phyloP scores from a whole-genome alignment of 2,113 vertebrate genomes.

The Mugil cephalus region DNA sequence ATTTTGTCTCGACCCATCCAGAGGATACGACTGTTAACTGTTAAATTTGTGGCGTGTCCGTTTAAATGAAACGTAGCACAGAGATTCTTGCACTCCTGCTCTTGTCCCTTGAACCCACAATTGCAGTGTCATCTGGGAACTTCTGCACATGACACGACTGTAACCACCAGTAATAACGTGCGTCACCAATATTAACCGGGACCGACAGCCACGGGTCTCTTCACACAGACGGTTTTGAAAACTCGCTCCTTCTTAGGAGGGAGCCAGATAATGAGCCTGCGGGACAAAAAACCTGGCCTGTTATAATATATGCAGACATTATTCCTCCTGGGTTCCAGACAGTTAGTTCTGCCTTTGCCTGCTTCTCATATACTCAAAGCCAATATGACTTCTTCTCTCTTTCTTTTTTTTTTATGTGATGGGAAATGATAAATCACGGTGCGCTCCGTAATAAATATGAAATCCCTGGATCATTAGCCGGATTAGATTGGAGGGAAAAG shows the following conservation, averaged over 20 bases:
- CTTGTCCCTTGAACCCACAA: too few relatives aligned
- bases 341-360: constrained; percentile 45
- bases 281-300: constrained; percentile 40
- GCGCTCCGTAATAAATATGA: constrained; percentile 71
- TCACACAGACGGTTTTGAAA: background rate
- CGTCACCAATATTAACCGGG: too few relatives aligned
- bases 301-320: constrained; percentile 21
- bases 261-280: constrained; percentile 20
- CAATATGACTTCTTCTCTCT: constrained; percentile 64
- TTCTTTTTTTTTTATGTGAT: constrained; percentile 71
- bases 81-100: too few relatives aligned
- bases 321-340: constrained; percentile 47
- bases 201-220: too few relatives aligned
- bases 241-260: background rate
- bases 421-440: constrained; percentile 68
- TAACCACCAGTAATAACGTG: too few relatives aligned
- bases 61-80: too few relatives aligned
- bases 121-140: too few relatives aligned
- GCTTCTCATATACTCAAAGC: constrained; percentile 65
- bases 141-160: too few relatives aligned
- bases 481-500: constrained; percentile 74
- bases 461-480: constrained; percentile 76
- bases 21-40: too few relatives aligned
- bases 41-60: too few relatives aligned
- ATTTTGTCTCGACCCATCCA: too few relatives aligned